Base-by-base conservation (phyloP, 1,140 invertebrate species). In the Cyclina sinensis region DNA sequence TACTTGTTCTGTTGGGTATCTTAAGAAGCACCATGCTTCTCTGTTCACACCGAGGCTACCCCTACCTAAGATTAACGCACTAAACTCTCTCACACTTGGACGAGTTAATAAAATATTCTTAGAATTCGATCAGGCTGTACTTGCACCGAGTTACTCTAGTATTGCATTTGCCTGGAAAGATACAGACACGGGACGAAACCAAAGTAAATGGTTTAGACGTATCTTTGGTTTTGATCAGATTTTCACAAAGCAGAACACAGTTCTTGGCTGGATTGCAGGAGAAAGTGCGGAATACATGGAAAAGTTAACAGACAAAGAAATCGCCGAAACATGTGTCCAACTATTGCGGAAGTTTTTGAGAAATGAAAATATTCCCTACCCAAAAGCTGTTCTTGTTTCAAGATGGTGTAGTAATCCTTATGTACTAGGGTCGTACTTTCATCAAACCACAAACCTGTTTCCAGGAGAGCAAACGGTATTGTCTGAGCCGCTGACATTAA, bases 71-170 rank as follows among this genome's bases (percentile, higher is more conserved):
- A 51, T 48, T 16, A 27, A 43, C 16, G 43, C 43, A 16, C 30
- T 84, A 7, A n/a, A 84, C 21, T 51, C 82, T 24, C 24, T 84
- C 18, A 39, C 12, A 16, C 30, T 84, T 18, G 82, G 82, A 30
- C 62, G 82, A 48, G 82, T 84, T n/a, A 54, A 84, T 54, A 84
- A 84, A 54, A 84, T 84, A 32, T 84, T 84, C 27, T 43, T 84
- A 4, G 21, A 70, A 48, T 84, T 73, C 46, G 68, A 84, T 24
- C 9, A n/a, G 24, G n/a, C 82, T 21, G 16, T 84, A 27, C 32
- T 68, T 24, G 62, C 62, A 35, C 82, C 82, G 21, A 51, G 35
- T 18, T 84, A 48, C 39, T 32, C 30, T 21, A 73, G 62, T 73
- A 51, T 84, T 32, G 68, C 51, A 16, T 73, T 84, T 32, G 82